Evolutionary conservation across 2,797 vertebrate genomes (phyloP), one percentile per base, ranked within the genome.

Genomic region (Sebastiscus albofasciatus): DNA sequence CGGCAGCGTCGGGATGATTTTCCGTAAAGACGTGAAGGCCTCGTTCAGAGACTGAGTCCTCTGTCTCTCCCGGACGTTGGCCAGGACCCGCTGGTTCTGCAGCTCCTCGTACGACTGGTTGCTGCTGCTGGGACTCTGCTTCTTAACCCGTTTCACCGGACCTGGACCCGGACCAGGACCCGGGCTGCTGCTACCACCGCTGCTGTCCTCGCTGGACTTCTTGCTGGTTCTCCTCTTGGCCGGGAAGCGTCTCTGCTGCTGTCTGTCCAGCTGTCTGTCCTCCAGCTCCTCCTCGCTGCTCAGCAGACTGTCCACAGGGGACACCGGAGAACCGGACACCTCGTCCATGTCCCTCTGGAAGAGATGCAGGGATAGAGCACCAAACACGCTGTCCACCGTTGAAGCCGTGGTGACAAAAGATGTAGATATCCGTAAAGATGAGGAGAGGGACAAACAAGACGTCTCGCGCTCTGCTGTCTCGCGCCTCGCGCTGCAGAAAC

Each of bases 21-120:
- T 97, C 79, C 96, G 94, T 81, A 97, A 86, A 54, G 96, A 97
- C 77, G 96, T 80, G 39, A 97, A 97, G 85, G 96, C 96, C 89
- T 96, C 96, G 90, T 97, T 97, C 59, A 97, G 95, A 66, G 96
- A 97, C 90, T 97, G 96, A 76, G 96, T 97, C 90, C 96, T 84
- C 58, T 97, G 96, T 36, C 96, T 64, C 92, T 96, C 96, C 61
- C 96, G 92, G 67, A 96, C 96, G 93, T 97, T 97, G 78, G 96
- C 96, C 81, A 96, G 94, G 20, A 95, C 94, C n/a, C 96, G 92
- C 94, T 97, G 96, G 89, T 96, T 97, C 94, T 97, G 96, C 89
- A 97, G 93, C 89, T 97, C 96, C 93, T 97, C 96, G 91, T 95
- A 96, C 0, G 96, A 96, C 93, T 96, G 96, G 1, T 85, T 85